These are phyloP conservation scores for Chloropsis cyanopogon DNA, from an alignment of 2,113 vertebrate genomes.

Conservation along the genomic window DNA sequence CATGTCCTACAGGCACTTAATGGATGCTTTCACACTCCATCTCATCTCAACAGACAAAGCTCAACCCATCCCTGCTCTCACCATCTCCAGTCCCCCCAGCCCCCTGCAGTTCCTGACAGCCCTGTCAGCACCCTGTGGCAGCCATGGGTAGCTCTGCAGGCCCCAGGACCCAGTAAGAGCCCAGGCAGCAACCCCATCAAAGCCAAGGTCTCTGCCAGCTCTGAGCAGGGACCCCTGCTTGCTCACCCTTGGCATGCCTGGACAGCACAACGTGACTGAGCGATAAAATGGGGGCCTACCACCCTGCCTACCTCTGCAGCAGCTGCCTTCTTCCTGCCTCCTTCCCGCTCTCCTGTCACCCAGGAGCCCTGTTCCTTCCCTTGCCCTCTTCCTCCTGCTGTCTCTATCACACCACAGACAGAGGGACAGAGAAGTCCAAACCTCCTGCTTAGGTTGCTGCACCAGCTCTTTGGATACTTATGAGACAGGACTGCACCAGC, in stretches of 20 bases:
- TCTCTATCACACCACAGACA: not conserved
- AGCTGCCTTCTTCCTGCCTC: not conserved
- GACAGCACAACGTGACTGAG: not conserved
- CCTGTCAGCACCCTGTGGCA: not conserved
- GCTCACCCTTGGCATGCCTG: not conserved
- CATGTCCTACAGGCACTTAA: not conserved
- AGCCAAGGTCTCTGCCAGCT: not conserved
- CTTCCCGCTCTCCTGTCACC: not conserved
- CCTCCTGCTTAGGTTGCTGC: not conserved
- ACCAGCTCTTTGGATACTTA: not conserved
- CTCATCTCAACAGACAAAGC: not conserved
- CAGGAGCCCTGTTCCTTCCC: not conserved
- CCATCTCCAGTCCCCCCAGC: fast-evolving
- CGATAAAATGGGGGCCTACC: not conserved
- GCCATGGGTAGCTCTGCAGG: not conserved
- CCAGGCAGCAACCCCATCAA: not conserved
- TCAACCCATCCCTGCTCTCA: not conserved
- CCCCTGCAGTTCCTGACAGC: not conserved
- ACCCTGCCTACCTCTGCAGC: not conserved
- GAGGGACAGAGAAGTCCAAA: not conserved
- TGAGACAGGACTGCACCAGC: not conserved
- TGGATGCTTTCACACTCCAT: not conserved
- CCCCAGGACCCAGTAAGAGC: not conserved
- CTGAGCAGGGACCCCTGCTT: not conserved
- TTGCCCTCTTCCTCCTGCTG: not conserved